These are phyloP conservation scores for Pseudomugil gertrudae DNA, from an alignment of 2,797 vertebrate species.

Conservation along the genomic window DNA sequence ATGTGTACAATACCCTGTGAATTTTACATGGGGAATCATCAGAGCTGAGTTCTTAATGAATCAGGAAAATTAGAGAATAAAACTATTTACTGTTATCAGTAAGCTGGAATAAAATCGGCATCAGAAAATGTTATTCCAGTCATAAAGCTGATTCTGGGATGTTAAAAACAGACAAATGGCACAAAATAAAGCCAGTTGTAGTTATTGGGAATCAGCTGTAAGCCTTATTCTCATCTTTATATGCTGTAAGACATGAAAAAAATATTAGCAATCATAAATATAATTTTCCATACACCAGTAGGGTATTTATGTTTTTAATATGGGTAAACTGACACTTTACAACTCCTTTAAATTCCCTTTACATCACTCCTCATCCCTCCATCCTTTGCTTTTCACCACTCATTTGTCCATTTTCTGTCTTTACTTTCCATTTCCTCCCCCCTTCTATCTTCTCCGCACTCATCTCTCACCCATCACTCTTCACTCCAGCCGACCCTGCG, in stretches of 20 bases:
- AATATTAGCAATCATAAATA: neutral
- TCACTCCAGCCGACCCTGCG: slow-evolving; percentile 45
- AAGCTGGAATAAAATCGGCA: too few relatives aligned
- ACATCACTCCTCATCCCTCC: neutral
- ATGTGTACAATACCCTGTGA: neutral
- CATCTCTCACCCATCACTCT: slow-evolving; percentile 57
- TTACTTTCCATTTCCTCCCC: slow-evolving; percentile 32
- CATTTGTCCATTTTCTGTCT: slow-evolving; percentile 18
- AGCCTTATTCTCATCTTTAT: neutral
- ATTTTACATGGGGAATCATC: neutral
- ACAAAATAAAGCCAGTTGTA: neutral
- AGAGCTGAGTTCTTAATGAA: neutral
- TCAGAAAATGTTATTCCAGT: neutral
- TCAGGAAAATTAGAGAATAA: neutral
- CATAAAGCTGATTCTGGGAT: neutral
- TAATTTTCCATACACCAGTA: neutral
- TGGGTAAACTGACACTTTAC: neutral
- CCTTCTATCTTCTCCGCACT: slow-evolving; percentile 37
- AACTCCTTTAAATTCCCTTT: neutral
- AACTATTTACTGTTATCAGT: too few relatives aligned
- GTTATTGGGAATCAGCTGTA: neutral
- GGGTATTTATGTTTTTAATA: neutral
- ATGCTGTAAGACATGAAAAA: neutral
- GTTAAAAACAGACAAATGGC: neutral
- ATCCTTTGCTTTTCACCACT: slow-evolving; percentile 19